Evolutionary conservation across 2,113 vertebrate genomes (phyloP).

Genomic region (Brachyistius frenatus): DNA sequence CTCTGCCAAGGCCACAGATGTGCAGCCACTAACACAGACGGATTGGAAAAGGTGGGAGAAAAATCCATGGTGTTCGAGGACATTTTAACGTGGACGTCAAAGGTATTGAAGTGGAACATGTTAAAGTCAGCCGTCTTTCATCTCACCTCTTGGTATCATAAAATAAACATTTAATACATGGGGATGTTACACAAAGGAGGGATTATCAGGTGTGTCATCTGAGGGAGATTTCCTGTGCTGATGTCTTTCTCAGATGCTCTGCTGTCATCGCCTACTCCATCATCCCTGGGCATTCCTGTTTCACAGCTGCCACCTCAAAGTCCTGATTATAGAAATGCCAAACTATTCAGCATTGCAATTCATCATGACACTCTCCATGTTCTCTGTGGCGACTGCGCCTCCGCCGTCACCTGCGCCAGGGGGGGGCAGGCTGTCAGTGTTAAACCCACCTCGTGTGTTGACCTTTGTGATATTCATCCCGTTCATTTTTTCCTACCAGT

Average conservation of each 20-base stretch:
- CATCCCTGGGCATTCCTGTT: slow-evolving; percentile 38
- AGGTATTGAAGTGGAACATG: slow-evolving; percentile 5
- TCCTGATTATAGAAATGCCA: slow-evolving; percentile 61
- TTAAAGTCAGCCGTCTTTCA: neutral
- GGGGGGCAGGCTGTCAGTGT: slow-evolving; percentile 44
- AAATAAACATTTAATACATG: neutral
- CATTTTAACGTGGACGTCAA: neutral
- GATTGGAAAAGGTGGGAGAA: slow-evolving; percentile 6
- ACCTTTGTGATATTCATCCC: slow-evolving; percentile 57
- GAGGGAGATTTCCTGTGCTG: neutral
- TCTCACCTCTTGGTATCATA: neutral
- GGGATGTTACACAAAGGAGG: neutral
- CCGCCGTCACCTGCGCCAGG: slow-evolving; percentile 5
- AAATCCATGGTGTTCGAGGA: neutral
- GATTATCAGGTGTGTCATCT: slow-evolving; percentile 10
- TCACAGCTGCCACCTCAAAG: slow-evolving; percentile 35
- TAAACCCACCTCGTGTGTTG: slow-evolving; percentile 43
- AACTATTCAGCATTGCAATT: slow-evolving; percentile 49
- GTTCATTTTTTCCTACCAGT: slow-evolving; percentile 32
- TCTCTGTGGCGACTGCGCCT: slow-evolving; percentile 27
- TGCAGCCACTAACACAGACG: neutral
- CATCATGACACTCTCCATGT: slow-evolving; percentile 31
- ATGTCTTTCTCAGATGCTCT: slow-evolving; percentile 2
- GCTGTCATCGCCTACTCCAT: slow-evolving; percentile 41
- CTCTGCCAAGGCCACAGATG: slow-evolving; percentile 30